phyloP scores from a whole-genome alignment of 2,888 invertebrate genomes.

The Leistus spinibarbis region DNA sequence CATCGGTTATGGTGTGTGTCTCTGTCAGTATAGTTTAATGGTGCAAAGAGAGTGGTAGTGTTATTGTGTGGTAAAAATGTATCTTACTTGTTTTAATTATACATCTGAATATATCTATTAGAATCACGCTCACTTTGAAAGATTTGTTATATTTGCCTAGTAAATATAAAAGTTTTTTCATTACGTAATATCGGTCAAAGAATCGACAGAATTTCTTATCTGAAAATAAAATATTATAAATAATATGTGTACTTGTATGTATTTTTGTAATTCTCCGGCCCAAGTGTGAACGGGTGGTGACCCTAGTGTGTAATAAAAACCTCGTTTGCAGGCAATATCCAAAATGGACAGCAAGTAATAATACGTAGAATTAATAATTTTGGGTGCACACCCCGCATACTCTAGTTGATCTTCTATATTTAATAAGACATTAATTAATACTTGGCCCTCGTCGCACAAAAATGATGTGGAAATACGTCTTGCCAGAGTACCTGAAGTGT shows the following conservation, averaged over 20 bases:
- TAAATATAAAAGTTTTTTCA: conserved; percentile 27
- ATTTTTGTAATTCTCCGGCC: no score
- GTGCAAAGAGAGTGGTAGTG: no score
- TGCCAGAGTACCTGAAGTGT: conserved; percentile 20
- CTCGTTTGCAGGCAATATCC: conserved; percentile 35
- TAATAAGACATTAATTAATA: conserved; percentile 30
- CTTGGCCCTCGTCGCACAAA: conserved; percentile 32
- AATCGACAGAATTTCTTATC: conserved; percentile 35
- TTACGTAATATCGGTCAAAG: conserved; percentile 32
- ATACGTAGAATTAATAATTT: conserved; percentile 30
- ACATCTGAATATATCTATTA: conserved; percentile 31
- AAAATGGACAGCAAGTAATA: conserved; percentile 25
- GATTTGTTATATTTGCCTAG: conserved; percentile 32
- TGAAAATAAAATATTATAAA: conserved; percentile 14
- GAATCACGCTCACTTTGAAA: conserved; percentile 27
- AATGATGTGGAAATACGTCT: conserved; percentile 26
- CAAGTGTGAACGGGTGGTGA: no score
- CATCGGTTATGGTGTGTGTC: no score
- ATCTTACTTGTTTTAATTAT: conserved; percentile 27
- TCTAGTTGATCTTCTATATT: conserved; percentile 36
- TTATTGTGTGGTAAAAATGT: no score
- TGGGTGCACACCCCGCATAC: conserved; percentile 29
- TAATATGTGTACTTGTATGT: no score
- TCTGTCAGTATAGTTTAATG: no score
- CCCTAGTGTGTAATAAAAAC: no score